Evolutionary conservation across 2,888 invertebrate genomes (phyloP), one percentile per base, ranked within the genome.

Genomic region (Ectropis crepuscularia): DNA sequence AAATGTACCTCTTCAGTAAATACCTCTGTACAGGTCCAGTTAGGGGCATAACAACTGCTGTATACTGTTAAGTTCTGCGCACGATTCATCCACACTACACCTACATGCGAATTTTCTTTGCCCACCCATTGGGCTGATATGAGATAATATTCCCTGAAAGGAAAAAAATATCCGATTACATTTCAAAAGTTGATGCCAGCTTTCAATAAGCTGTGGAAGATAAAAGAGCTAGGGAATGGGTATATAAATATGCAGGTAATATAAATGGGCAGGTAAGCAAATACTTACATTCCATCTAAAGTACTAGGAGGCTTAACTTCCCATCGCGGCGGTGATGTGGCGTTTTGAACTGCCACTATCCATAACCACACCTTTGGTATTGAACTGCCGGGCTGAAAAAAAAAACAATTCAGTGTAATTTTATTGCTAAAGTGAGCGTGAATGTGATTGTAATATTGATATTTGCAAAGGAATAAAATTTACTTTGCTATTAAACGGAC

Each of bases 41-140:
- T 96, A 6, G 96, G 96, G 49, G 96, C 95, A 66, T 95, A 94
- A 87, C 99, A 99, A 69, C 97, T 95, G 69, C 97, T 96, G 76
- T 98, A 95, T 67, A 98, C 95, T 75, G 97, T 97, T 72, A 97
- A 94, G 88, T 99, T 99, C 91, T 99, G 99, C 49, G 97, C 96
- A 75, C 99, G 95, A 87, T 98, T 98, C 95, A 98, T 96, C 97
- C 98, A 99, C 61, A 98, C 96, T 54, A 97, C 96, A 55, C 97
- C 95, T 71, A 98, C 94, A 83, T 96, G 95, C 68, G 94, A 94
- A 86, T 96, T 96, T 78, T 94, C 95, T 80, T 95, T 94, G 78
- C 96, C 96, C 77, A 97, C 95, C 98, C 98, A 99, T 70, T 96
- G 96, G 66, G 98, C 98, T 75, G 97, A 97, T 85, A 97, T 98